Base-by-base conservation (phyloP, 2,888 invertebrate genomes). In the Miltochrista miniata region DNA sequence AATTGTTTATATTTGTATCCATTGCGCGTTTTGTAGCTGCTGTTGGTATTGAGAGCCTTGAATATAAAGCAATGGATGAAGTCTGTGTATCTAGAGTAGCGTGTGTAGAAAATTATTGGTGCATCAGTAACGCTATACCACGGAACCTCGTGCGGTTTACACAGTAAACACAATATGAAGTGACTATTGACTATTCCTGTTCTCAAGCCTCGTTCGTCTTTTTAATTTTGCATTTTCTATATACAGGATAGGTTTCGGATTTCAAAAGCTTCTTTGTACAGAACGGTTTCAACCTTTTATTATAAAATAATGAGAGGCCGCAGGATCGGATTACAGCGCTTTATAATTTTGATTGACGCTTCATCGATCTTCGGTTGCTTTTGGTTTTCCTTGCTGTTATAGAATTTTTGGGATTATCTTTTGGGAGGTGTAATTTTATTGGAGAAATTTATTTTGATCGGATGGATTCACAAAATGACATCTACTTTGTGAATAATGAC, bases 141-240 rank as follows among this genome's bases (percentile, higher is more conserved):
- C 82, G 79, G 83, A 87, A 84, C 83, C 82, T 83, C 83, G 76
- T 83, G 83, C 78, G 87, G 88, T 87, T 88, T 87, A 81, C 83
- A 83, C 83, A 79, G 79, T 80, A 90, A 89, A 90, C 87, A 89
- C 85, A 88, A 87, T 85, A 87, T 87, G 89, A 86, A 90, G 89
- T 87, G 90, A 86, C 89, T 90, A 90, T 90, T 89, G 90, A 90
- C 90, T 90, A 88, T 88, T 89, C 84, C 76, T 79, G 88, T 88
- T 87, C 87, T 81, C 83, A 83, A 73, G 76, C 70, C 62, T 70
- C 70, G 64, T 71, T 78, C 75, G 79, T 82, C 80, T 82, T 83
- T 89, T 85, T 83, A 79, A 83, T 85, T 89, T 87, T 81, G 83
- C 84, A 77, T 83, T 85, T 85, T 82, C 80, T 83, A 85, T 82